Evolutionary conservation across 2,113 vertebrate species (phyloP).

Genomic region (Campylorhamphus procurvoides): DNA sequence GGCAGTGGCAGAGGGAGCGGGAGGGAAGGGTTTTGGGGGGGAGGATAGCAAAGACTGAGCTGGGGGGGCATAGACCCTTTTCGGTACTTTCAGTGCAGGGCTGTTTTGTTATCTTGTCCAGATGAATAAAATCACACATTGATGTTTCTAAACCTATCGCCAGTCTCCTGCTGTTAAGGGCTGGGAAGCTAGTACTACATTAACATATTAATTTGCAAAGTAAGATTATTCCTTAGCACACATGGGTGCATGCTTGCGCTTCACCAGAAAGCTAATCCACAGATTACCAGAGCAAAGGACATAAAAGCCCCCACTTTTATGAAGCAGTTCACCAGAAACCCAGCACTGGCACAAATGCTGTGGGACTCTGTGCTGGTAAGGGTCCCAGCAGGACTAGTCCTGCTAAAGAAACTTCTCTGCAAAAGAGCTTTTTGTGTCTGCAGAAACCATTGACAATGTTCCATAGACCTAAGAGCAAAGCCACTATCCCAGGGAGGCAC

Average conservation of each 20-base stretch:
- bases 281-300: not conserved
- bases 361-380: not conserved
- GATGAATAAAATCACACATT: conserved; percentile 61
- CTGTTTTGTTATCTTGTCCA: conserved; percentile 17
- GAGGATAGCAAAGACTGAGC: not conserved
- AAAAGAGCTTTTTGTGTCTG: not conserved
- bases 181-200: not conserved
- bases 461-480: not conserved
- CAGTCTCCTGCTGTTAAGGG: conserved; percentile 16
- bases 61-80: not conserved
- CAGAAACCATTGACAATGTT: not conserved
- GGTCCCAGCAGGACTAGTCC: not conserved
- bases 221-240: not conserved
- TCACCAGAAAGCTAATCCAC: not conserved
- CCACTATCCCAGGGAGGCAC: not conserved
- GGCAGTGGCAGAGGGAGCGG: conserved; percentile 15
- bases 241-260: not conserved
- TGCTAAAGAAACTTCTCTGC: not conserved
- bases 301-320: not conserved
- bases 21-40: not conserved
- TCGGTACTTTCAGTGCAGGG: not conserved
- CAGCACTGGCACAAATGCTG: not conserved
- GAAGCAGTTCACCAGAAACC: not conserved
- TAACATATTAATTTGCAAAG: conserved; percentile 49
- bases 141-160: conserved; percentile 66